A percentile compares a stretch with the other conserved stretches of the same genome.
Conservation (phyloP, 2,797 vertebrate species). For the Enteromius argenteus region DNA sequence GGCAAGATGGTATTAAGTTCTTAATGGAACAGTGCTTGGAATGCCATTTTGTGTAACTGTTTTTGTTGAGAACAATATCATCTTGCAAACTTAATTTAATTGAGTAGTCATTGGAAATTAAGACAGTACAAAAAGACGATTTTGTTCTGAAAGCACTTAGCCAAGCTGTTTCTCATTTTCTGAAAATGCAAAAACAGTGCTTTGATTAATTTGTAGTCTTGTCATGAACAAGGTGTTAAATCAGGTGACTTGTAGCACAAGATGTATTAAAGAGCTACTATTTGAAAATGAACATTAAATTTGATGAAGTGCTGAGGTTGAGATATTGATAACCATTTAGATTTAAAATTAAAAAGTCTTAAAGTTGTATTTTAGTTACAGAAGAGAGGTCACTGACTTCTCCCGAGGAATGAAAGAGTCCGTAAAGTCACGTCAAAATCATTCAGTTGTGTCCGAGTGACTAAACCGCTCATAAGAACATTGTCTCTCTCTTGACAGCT, state of each 20-base stretch:
- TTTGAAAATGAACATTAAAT: conserved; percentile 63
- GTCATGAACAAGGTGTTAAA: conserved; percentile 52
- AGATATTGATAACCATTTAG: conserved; percentile 42
- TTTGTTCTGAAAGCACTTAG: not conserved
- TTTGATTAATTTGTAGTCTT: conserved; percentile 67
- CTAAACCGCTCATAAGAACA: conserved; percentile 19
- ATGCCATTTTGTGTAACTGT: not conserved
- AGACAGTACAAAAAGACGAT: not conserved
- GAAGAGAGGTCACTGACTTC: not conserved
- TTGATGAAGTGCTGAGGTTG: conserved; percentile 46
- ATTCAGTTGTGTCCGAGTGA: not conserved
- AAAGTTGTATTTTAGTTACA: not conserved
- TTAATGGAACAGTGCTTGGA: not conserved
- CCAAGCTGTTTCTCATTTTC: not conserved
- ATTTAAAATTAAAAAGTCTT: conserved; percentile 7
- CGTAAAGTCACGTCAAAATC: not conserved
- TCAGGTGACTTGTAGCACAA: conserved; percentile 45
- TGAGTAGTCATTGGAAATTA: not conserved
- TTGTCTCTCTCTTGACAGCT: not conserved
- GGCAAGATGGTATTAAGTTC: not conserved
- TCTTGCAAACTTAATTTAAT: not conserved
- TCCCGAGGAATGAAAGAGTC: not conserved
- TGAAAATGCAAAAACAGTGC: not conserved
- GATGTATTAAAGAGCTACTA: conserved; percentile 41
- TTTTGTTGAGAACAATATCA: not conserved